These are phyloP conservation scores for Sminthopsis crassicaudata DNA, from an alignment of 2,113 vertebrate genomes.

Conservation along the genomic window DNA sequence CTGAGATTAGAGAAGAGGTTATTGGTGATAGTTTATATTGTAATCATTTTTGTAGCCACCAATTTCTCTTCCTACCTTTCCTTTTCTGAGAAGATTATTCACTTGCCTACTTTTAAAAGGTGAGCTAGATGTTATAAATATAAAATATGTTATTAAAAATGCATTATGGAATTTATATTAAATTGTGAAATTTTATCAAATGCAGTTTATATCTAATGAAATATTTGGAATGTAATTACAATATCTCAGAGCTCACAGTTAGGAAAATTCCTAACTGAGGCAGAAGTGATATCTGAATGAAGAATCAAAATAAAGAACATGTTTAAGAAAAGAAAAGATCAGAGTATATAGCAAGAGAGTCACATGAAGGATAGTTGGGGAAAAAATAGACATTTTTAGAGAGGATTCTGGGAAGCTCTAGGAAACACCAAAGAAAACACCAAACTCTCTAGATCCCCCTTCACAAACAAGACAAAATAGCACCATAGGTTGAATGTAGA, in stretches of 20 bases:
- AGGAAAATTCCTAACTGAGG: neutral
- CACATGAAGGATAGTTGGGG: neutral
- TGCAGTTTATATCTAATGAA: neutral
- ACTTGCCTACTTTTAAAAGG: neutral
- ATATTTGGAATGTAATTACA: neutral
- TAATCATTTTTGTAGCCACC: neutral
- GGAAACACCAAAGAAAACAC: too few relatives aligned
- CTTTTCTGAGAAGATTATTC: neutral
- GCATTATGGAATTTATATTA: neutral
- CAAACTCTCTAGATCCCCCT: too few relatives aligned
- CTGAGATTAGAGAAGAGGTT: neutral
- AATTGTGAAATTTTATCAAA: neutral
- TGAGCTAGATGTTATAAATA: too few relatives aligned
- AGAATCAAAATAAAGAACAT: neutral
- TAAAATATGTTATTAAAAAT: neutral
- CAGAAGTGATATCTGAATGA: neutral
- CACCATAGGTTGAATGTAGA: too few relatives aligned
- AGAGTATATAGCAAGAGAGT: neutral
- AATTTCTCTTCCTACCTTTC: neutral
- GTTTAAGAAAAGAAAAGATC: neutral
- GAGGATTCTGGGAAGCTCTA: too few relatives aligned
- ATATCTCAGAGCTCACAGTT: neutral
- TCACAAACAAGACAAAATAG: too few relatives aligned
- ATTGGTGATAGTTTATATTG: neutral
- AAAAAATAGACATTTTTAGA: neutral